These are phyloP conservation scores for Hormaphis cornu DNA, from an alignment of 1,140 invertebrate genomes.

Conservation along the genomic window DNA sequence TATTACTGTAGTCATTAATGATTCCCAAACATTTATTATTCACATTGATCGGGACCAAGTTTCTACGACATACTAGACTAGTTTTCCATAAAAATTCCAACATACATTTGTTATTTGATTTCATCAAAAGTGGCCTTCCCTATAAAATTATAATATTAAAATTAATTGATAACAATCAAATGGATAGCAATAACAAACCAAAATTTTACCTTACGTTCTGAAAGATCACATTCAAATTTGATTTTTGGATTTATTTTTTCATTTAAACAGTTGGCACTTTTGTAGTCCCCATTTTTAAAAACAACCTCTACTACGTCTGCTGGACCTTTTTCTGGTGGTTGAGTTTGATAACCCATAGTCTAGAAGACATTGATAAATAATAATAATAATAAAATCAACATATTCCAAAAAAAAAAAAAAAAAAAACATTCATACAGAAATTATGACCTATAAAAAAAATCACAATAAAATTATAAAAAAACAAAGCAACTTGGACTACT, in stretches of 20 bases:
- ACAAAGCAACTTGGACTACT: no score
- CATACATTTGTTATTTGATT: background rate
- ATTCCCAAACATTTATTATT: background rate
- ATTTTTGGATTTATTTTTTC: background rate
- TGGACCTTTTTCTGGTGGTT: background rate
- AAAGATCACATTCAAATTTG: background rate
- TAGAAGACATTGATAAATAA: background rate
- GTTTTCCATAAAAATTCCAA: conserved; percentile 2
- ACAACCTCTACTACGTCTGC: background rate
- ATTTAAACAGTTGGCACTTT: background rate
- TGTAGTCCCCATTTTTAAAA: background rate
- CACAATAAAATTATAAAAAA: no score
- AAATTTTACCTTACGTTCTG: background rate
- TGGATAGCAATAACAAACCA: no score
- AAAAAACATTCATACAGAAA: no score
- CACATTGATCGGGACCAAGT: background rate
- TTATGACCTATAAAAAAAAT: no score
- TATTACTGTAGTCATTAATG: background rate
- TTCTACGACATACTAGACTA: background rate
- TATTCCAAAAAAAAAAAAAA: no score
- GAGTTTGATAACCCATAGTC: conserved; percentile 1
- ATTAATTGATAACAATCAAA: background rate
- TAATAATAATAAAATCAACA: background rate
- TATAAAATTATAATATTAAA: background rate
- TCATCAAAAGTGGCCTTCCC: background rate